Conservation (phyloP, 2,113 vertebrate genomes). For the Corythaixoides concolor region DNA sequence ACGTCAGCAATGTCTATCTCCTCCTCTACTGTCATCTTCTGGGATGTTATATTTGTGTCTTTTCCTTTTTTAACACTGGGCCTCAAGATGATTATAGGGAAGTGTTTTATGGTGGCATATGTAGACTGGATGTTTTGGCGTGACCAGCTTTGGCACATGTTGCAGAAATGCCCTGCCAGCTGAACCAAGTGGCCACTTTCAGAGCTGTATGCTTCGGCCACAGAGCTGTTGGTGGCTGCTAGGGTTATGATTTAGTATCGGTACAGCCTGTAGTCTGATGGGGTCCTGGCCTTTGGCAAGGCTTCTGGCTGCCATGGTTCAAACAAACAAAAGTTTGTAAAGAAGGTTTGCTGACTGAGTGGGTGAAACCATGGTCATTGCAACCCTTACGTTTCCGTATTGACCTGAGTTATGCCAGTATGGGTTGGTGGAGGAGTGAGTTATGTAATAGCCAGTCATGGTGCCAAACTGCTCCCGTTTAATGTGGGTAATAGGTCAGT, state of each 20-base stretch:
- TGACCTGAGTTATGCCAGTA: neutral
- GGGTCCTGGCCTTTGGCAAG: neutral
- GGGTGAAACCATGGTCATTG: neutral
- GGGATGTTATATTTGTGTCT: neutral
- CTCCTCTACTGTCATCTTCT: neutral
- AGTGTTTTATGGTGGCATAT: rapidly evolving
- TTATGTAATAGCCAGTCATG: neutral
- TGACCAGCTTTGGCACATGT: neutral
- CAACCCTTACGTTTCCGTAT: neutral
- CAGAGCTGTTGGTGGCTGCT: neutral
- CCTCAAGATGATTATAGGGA: neutral
- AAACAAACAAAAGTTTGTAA: neutral
- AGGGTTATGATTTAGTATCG: neutral
- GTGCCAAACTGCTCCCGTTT: neutral
- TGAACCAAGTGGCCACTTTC: neutral
- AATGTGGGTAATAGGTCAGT: neutral
- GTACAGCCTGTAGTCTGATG: neutral
- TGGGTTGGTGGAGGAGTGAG: neutral
- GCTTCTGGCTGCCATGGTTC: neutral
- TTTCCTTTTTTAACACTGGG: neutral
- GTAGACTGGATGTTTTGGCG: neutral
- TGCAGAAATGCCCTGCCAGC: neutral
- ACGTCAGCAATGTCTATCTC: neutral
- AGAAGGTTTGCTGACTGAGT: neutral
- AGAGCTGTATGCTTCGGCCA: neutral